These are phyloP conservation scores for Cyanoramphus novaezelandiae DNA, from an alignment of 2,113 vertebrate species.

Conservation along the genomic window DNA sequence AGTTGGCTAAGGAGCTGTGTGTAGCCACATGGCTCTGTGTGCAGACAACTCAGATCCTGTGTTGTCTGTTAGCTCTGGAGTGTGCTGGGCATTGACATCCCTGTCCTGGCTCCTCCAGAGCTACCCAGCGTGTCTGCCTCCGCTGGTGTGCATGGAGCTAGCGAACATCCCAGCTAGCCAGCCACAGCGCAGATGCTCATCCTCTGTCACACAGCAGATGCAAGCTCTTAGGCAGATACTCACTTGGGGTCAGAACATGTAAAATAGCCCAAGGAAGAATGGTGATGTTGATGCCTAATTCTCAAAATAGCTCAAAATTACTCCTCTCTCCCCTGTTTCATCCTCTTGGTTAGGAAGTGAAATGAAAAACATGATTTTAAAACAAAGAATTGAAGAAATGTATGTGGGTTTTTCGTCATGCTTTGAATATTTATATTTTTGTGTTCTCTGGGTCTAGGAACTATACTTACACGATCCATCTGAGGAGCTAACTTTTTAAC, in stretches of 20 bases:
- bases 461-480: background rate
- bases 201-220: background rate
- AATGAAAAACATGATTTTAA: background rate
- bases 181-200: background rate
- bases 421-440: background rate
- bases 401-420: background rate
- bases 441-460: background rate
- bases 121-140: background rate
- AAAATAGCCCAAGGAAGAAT: background rate
- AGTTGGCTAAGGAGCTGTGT: background rate
- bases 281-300: background rate
- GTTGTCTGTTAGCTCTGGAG: background rate
- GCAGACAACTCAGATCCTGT: background rate
- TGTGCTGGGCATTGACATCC: background rate
- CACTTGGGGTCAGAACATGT: background rate
- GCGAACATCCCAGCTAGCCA: background rate
- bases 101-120: background rate
- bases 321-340: background rate
- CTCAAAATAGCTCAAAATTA: background rate
- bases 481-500: background rate
- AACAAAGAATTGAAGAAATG: background rate
- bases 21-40: background rate
- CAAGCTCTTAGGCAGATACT: background rate
- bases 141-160: background rate
- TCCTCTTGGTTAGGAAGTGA: background rate